Conservation (phyloP, 2,888 invertebrate genomes). For the Pantelozetes paolii region DNA sequence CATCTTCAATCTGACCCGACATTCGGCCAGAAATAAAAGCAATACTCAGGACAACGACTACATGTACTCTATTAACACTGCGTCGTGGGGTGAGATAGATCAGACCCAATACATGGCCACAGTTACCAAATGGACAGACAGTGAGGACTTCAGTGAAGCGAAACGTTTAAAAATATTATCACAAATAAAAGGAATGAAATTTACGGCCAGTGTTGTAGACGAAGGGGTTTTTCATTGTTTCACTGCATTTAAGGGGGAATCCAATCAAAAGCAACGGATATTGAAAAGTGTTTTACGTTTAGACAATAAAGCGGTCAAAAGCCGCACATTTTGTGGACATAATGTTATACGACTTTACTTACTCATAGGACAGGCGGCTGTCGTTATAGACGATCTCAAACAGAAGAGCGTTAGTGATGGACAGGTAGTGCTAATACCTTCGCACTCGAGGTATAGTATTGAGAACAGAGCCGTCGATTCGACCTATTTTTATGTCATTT, state of each 20-base stretch:
- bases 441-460: neutral
- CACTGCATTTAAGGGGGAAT: neutral
- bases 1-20: neutral
- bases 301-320: neutral
- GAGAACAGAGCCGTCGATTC: neutral
- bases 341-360: neutral
- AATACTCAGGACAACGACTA: neutral
- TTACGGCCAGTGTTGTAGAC: neutral
- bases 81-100: slow-evolving; percentile 10
- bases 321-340: neutral
- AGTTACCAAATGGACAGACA: neutral
- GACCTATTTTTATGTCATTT: slow-evolving; percentile 4
- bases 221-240: neutral
- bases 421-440: neutral
- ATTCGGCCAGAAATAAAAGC: neutral
- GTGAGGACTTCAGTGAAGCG: neutral
- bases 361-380: neutral
- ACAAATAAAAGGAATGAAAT: neutral
- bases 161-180: neutral
- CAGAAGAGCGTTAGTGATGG: neutral
- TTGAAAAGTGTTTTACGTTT: slow-evolving; percentile 11
- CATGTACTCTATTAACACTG: neutral
- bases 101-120: neutral
- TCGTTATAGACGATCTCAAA: neutral
- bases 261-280: neutral